Percentiles rank a stretch among this genome's conserved stretches.
These are phyloP conservation scores for Lepidurus couesii DNA, from an alignment of 1,140 invertebrate genomes.

Conservation along the genomic window DNA sequence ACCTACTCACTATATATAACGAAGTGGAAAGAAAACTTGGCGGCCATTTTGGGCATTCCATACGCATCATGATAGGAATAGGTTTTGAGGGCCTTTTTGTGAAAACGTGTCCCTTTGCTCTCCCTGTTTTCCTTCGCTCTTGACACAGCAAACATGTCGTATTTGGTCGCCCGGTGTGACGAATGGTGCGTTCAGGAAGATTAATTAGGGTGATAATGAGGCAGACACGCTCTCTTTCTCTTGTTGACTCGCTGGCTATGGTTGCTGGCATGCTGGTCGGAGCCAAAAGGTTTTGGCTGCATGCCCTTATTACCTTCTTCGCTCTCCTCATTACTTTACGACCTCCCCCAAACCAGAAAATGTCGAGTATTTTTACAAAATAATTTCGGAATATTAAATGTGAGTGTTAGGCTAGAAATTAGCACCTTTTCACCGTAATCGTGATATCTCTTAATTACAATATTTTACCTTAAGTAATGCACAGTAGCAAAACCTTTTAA, in stretches of 20 bases:
- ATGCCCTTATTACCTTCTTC: background rate
- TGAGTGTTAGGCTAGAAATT: no score
- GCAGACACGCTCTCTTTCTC: constrained; percentile 13
- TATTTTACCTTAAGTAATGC: no score
- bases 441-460: no score
- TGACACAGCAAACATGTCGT: constrained; percentile 18
- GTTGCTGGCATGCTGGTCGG: background rate
- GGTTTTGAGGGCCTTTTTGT: background rate
- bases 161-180: constrained; percentile 9
- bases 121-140: background rate
- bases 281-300: background rate
- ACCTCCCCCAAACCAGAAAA: background rate
- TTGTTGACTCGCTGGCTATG: constrained; percentile 14
- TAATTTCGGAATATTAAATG: no score
- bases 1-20: no score
- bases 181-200: constrained; percentile 4
- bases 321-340: background rate
- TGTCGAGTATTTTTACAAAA: background rate
- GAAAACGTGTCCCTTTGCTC: background rate
- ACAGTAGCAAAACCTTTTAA: no score
- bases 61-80: background rate
- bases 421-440: no score
- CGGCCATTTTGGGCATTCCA: no score
- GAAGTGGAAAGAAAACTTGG: no score
- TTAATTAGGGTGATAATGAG: constrained; percentile 20